Percentiles rank a stretch among this genome's conserved stretches.
Conservation (phyloP, 2,888 invertebrate species). For the Tipula vernalis region DNA sequence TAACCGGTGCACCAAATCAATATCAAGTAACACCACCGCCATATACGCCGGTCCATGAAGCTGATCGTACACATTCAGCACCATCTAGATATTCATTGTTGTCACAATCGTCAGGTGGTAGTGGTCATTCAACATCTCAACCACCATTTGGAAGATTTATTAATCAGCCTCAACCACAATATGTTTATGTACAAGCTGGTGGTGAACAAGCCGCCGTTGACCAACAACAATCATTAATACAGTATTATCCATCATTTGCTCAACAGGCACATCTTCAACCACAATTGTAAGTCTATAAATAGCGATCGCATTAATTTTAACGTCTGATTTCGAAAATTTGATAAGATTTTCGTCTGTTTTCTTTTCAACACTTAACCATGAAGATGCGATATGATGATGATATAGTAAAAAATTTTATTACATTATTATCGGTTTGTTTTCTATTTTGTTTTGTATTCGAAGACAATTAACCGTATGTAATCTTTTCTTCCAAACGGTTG, state of each 20-base stretch:
- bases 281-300: neutral
- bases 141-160: constrained; percentile 11
- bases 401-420: neutral
- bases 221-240: constrained; percentile 14
- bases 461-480: neutral
- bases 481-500: neutral
- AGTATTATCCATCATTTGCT: neutral
- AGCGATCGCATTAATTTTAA: neutral
- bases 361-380: neutral
- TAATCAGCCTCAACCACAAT: constrained; percentile 17
- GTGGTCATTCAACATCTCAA: constrained; percentile 9
- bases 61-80: constrained; percentile 15
- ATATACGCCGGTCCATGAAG: constrained; percentile 16
- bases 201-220: constrained; percentile 12
- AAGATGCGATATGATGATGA: neutral
- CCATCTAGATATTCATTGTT: constrained; percentile 14
- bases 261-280: neutral
- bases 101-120: neutral
- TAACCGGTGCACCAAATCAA: neutral
- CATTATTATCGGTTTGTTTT: neutral
- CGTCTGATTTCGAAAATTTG: neutral
- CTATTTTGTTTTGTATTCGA: neutral
- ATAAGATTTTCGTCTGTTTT: neutral
- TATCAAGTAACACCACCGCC: constrained; percentile 8
- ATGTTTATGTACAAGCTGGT: constrained; percentile 17